These are phyloP conservation scores for Nicator chloris DNA, from an alignment of 2,113 vertebrate species.

Conservation along the genomic window DNA sequence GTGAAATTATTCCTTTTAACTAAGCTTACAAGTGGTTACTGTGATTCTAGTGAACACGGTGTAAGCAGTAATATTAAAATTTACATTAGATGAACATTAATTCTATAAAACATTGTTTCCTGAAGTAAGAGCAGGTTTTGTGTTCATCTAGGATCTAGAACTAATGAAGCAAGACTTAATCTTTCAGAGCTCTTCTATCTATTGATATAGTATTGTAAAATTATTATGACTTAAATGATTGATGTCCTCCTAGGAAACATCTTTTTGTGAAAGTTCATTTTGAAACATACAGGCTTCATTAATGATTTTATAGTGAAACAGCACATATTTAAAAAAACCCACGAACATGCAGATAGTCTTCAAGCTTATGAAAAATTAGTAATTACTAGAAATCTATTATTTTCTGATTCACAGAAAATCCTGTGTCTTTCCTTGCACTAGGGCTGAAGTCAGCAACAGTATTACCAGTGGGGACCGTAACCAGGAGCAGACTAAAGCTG, in stretches of 20 bases:
- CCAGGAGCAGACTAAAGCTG: background rate
- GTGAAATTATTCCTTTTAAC: background rate
- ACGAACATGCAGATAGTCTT: background rate
- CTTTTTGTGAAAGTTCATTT: background rate
- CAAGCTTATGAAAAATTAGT: background rate
- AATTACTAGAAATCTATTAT: background rate
- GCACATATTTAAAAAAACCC: rapidly evolving
- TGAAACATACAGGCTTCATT: background rate
- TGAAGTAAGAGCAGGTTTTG: background rate
- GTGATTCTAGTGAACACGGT: background rate
- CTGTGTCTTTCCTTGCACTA: background rate
- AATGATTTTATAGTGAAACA: background rate
- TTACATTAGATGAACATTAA: background rate
- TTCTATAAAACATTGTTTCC: background rate
- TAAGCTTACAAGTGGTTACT: background rate
- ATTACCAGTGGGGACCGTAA: background rate
- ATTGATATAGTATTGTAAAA: background rate
- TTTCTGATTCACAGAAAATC: background rate
- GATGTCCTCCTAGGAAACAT: background rate
- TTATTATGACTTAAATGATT: background rate
- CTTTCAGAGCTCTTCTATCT: background rate
- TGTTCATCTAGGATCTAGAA: background rate
- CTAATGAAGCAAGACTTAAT: background rate
- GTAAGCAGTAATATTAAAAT: background rate
- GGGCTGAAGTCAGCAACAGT: background rate